These are phyloP conservation scores for Bergia sp. DNA, from an alignment of 92 coral and sea anemone species.

Conservation along the genomic window DNA sequence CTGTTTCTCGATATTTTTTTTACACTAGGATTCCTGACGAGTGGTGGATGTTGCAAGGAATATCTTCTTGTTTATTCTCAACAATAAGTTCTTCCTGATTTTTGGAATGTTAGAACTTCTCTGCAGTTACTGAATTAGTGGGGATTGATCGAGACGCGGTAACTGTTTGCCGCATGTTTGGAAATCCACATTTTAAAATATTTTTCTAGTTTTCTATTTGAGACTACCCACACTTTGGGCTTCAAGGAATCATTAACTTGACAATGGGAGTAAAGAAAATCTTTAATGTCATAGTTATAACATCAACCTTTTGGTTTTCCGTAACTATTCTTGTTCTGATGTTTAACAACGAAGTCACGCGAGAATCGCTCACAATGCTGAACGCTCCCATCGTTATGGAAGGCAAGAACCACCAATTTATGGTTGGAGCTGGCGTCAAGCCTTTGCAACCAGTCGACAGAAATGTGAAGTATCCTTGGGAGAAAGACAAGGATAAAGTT, in stretches of 20 bases:
- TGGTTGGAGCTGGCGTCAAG: constrained; percentile 90
- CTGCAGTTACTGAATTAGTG: neutral
- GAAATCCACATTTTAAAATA: neutral
- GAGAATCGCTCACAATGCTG: constrained; percentile 94
- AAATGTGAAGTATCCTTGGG: constrained; percentile 98
- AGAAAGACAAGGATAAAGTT: constrained; percentile 51
- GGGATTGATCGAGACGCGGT: constrained; percentile 30
- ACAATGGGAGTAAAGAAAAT: constrained; percentile 75
- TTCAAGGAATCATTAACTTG: constrained; percentile 18
- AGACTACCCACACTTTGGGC: neutral
- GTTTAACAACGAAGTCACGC: constrained; percentile 88
- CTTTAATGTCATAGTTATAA: constrained; percentile 85
- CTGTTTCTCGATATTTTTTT: too few species aligned
- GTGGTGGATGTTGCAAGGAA: neutral
- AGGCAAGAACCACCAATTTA: constrained; percentile 77
- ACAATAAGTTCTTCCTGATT: neutral
- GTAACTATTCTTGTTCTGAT: constrained; percentile 90
- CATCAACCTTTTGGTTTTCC: constrained; percentile 96
- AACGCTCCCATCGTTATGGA: constrained; percentile 85
- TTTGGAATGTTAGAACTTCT: neutral
- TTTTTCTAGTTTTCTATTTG: neutral
- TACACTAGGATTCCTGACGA: neutral
- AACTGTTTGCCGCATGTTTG: constrained; percentile 43
- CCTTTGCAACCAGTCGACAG: constrained; percentile 85
- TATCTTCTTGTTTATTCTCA: neutral